Evolutionary conservation across 2,113 vertebrate genomes (phyloP).

Genomic region (Trichomycterus rosablanca): DNA sequence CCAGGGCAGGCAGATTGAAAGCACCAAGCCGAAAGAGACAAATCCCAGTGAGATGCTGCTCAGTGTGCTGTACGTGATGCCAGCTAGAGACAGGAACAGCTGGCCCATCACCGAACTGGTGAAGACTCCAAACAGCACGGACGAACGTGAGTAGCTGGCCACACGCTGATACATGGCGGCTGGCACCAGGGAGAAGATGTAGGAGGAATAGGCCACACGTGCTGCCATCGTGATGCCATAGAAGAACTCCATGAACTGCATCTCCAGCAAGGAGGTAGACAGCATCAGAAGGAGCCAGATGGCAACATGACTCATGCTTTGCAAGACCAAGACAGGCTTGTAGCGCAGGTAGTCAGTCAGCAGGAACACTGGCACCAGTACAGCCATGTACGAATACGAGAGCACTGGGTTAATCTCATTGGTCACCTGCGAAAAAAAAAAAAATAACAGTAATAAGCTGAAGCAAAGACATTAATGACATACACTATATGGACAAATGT

Average conservation of each 20-base stretch:
- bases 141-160: conserved; percentile 82
- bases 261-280: conserved; percentile 69
- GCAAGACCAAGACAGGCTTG: conserved; percentile 87
- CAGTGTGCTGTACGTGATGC: conserved; percentile 61
- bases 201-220: conserved; percentile 93
- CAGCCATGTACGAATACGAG: conserved; percentile 84
- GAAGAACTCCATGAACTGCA: conserved; percentile 97
- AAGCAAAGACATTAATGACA: not conserved
- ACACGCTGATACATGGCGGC: conserved; percentile 79
- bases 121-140: conserved; percentile 87
- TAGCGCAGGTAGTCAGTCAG: conserved; percentile 88
- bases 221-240: conserved; percentile 88
- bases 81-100: conserved; percentile 67
- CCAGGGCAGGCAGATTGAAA: conserved; percentile 79
- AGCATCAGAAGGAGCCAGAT: conserved; percentile 84
- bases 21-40: conserved; percentile 72
- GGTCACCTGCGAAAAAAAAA: conserved; percentile 73
- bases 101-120: conserved; percentile 88
- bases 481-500: too few species aligned
- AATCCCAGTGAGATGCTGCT: conserved; percentile 78
- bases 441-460: not conserved
- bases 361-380: conserved; percentile 88
- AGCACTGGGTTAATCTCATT: conserved; percentile 86
- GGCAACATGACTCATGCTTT: conserved; percentile 80
- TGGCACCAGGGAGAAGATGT: conserved; percentile 88